Conservation (phyloP, 37 sponge, comb jelly and placozoan genomes). For the Agelas oroides region DNA sequence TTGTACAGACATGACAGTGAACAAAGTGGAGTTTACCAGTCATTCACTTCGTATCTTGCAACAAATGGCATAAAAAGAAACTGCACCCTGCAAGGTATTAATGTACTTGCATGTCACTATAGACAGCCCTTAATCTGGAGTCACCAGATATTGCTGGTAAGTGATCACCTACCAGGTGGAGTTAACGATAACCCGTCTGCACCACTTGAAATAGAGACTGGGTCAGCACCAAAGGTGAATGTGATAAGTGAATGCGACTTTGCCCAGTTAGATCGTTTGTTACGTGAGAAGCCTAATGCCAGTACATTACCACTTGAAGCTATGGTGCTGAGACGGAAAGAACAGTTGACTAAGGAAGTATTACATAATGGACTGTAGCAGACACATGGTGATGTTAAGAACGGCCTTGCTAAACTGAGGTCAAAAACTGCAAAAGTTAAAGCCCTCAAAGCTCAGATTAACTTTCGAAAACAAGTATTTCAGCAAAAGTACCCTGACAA, state of each 20-base stretch:
- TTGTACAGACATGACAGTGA: slow-evolving; percentile 29
- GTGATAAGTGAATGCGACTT: slow-evolving; percentile 48
- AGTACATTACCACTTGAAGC: background rate
- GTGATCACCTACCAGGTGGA: slow-evolving; percentile 19
- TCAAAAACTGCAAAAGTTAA: background rate
- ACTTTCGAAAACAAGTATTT: slow-evolving; percentile 1
- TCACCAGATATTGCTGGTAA: background rate
- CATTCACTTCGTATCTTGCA: slow-evolving; percentile 25
- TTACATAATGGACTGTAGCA: slow-evolving; percentile 8
- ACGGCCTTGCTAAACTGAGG: background rate
- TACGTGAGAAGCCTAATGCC: slow-evolving; percentile 46
- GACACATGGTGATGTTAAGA: background rate
- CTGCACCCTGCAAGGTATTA: slow-evolving; percentile 26
- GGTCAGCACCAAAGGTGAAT: slow-evolving; percentile 40
- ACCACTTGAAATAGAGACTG: slow-evolving; percentile 4
- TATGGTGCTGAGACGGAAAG: background rate
- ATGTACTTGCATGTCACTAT: slow-evolving; percentile 57
- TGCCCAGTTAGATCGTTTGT: slow-evolving; percentile 37
- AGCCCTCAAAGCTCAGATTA: background rate
- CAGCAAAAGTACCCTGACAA: background rate
- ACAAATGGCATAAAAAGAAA: slow-evolving; percentile 13
- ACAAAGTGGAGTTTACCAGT: slow-evolving; percentile 50
- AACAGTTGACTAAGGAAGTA: slow-evolving; percentile 6
- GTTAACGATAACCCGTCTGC: background rate
- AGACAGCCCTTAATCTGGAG: slow-evolving; percentile 46